These are phyloP conservation scores for Cataglyphis cursor DNA, from an alignment of 2,888 invertebrate species.

Conservation along the genomic window DNA sequence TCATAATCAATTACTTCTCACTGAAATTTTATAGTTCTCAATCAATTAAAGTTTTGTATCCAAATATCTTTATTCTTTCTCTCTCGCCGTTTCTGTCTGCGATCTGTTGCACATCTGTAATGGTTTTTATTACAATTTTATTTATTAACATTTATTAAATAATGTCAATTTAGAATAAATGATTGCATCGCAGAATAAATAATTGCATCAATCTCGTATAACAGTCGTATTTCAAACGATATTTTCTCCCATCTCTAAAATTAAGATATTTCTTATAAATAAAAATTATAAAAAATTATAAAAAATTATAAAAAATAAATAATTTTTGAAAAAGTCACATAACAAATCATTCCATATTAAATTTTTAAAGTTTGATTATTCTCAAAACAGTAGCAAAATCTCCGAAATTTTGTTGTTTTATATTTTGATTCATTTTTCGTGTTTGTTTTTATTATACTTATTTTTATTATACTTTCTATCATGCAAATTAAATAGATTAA, in stretches of 20 bases:
- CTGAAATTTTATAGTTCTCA: constrained; percentile 11
- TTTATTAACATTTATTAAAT: constrained; percentile 18
- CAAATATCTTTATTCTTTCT: constrained; percentile 17
- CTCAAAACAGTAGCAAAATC: background rate
- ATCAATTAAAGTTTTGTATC: constrained; percentile 20
- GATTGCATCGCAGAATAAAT: constrained; percentile 4
- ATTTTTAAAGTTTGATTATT: background rate
- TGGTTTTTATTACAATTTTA: constrained; percentile 7
- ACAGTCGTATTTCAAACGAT: constrained; percentile 15
- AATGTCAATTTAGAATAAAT: constrained; percentile 15
- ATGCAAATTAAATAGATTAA: background rate
- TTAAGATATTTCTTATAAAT: constrained; percentile 3
- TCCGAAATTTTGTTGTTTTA: background rate
- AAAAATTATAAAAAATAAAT: constrained; percentile 4
- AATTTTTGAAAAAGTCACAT: background rate
- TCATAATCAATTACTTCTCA: constrained; percentile 1
- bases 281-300: constrained; percentile 5
- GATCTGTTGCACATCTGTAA: background rate
- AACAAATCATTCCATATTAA: background rate
- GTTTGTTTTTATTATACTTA: background rate
- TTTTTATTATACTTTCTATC: background rate
- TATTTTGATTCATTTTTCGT: background rate
- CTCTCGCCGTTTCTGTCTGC: background rate
- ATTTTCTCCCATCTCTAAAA: background rate
- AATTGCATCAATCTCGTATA: constrained; percentile 8